Evolutionary conservation across 2,113 vertebrate genomes (phyloP).

Genomic region (Leiothrix lutea): DNA sequence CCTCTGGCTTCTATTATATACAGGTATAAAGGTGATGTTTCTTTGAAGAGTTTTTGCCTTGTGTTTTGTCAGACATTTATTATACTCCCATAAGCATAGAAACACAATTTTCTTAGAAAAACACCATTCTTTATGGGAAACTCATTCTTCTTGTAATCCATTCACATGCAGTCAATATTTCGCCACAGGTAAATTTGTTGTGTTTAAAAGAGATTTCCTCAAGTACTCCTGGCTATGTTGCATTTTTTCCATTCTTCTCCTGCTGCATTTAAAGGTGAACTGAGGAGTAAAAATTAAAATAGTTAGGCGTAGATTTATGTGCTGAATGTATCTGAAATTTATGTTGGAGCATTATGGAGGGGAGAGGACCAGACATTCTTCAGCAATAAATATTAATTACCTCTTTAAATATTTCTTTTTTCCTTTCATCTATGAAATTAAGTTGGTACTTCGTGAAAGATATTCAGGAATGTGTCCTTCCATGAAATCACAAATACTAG

Average conservation of each 20-base stretch:
- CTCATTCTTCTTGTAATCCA: background rate
- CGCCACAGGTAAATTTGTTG: background rate
- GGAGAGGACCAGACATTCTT: background rate
- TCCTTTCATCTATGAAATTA: background rate
- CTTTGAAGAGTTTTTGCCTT: background rate
- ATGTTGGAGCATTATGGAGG: background rate
- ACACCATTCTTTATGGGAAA: background rate
- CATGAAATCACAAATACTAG: background rate
- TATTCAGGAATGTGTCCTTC: background rate
- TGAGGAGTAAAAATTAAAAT: background rate
- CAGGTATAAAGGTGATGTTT: background rate
- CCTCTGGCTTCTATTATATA: background rate
- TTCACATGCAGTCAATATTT: background rate
- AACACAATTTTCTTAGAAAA: background rate
- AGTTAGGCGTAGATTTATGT: background rate
- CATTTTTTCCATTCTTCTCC: background rate
- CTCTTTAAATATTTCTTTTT: background rate
- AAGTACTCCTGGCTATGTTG: background rate
- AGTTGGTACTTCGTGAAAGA: background rate
- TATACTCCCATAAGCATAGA: background rate
- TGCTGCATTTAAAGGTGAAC: background rate
- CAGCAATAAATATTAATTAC: background rate
- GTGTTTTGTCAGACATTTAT: background rate
- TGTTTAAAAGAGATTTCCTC: background rate
- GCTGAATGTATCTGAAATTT: background rate